Conservation (phyloP, 92 coral and sea anemone species). For the Epizoanthus rinbou region DNA sequence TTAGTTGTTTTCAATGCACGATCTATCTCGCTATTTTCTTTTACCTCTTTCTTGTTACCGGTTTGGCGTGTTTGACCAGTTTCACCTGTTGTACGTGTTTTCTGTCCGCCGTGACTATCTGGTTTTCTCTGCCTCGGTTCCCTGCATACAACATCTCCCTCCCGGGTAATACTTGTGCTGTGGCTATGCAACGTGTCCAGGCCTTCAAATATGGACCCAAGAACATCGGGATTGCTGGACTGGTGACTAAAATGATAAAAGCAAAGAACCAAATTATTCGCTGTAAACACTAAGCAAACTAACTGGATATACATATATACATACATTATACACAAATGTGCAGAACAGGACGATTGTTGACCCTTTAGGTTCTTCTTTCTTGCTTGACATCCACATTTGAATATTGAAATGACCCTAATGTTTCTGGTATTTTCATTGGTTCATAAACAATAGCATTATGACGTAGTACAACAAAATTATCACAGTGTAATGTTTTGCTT, state of each 20-base stretch:
- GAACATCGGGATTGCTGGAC: conserved; percentile 74
- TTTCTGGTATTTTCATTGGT: no score
- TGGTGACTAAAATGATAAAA: conserved; percentile 44
- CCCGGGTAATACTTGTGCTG: conserved; percentile 64
- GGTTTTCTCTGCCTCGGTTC: background rate
- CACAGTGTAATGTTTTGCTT: no score
- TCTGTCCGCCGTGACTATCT: background rate
- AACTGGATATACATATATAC: background rate
- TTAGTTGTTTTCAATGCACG: background rate
- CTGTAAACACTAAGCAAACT: background rate
- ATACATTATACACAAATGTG: background rate
- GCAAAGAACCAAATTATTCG: background rate
- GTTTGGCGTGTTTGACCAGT: conserved; percentile 20
- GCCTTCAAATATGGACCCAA: conserved; percentile 87
- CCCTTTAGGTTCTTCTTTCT: no score
- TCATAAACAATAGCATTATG: background rate
- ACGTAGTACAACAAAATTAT: no score
- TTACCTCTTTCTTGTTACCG: background rate
- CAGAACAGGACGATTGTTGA: no score
- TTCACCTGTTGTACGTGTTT: conserved; percentile 8
- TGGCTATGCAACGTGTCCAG: conserved; percentile 72
- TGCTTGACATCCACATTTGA: no score
- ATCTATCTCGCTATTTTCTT: background rate
- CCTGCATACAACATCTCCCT: conserved; percentile 53
- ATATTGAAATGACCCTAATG: no score